Percentiles rank a stretch among this genome's conserved stretches.
phyloP scores from a whole-genome alignment of 92 coral and sea anemone genomes.

The Nematostella vectensis region DNA sequence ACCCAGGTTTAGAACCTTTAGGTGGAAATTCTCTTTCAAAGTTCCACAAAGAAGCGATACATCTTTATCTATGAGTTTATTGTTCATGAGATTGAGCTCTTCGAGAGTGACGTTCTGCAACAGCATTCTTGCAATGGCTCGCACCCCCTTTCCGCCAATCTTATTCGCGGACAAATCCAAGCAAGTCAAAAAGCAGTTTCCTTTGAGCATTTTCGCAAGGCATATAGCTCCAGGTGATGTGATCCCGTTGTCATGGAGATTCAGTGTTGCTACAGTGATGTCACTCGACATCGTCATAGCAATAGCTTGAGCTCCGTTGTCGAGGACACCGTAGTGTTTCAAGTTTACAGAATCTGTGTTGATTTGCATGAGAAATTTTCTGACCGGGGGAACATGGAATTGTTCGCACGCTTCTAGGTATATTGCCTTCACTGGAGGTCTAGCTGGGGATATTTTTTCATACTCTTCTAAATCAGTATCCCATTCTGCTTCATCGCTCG shows the following conservation, averaged over 20 bases:
- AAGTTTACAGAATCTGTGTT: conserved; percentile 27
- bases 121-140: conserved; percentile 32
- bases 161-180: conserved; percentile 49
- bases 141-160: conserved; percentile 36
- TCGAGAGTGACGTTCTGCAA: conserved; percentile 23
- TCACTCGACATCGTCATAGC: conserved; percentile 25
- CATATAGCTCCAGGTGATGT: conserved; percentile 16
- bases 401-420: conserved; percentile 30
- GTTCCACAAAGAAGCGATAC: conserved; percentile 26
- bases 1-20: conserved; percentile 35
- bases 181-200: conserved; percentile 29
- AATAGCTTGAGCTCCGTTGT: conserved; percentile 36
- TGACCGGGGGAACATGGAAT: conserved; percentile 31
- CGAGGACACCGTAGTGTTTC: conserved; percentile 39
- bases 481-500: conserved; percentile 23
- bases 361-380: conserved; percentile 33
- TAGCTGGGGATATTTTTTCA: background rate
- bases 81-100: conserved; percentile 36
- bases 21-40: conserved; percentile 28
- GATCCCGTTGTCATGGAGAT: conserved; percentile 65
- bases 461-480: conserved; percentile 46
- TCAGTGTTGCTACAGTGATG: conserved; percentile 34
- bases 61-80: conserved; percentile 20
- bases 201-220: conserved; percentile 32
- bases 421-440: conserved; percentile 3